Conservation (phyloP, 2,888 invertebrate species). For the Nomada ruficornis region DNA sequence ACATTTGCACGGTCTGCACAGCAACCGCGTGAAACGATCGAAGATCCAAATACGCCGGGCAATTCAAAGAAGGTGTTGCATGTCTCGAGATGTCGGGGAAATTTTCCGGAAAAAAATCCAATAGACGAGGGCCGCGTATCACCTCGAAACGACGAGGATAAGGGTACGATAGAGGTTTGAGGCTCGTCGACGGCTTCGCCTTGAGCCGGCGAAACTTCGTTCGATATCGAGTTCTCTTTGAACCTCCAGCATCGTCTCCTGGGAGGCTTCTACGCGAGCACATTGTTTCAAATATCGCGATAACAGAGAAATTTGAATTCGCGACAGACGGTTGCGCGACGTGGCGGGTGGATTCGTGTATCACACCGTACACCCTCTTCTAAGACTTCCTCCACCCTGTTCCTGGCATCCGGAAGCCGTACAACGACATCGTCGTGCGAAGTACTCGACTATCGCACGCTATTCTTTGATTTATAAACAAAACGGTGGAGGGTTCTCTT, state of each 20-base stretch:
- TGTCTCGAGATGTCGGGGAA: background rate
- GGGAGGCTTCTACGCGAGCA: conserved; percentile 42
- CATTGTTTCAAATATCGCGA: conserved; percentile 55
- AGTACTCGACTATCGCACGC: background rate
- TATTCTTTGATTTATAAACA: background rate
- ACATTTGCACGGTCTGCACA: too few species aligned
- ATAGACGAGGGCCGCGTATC: conserved; percentile 31
- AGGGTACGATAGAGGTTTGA: conserved; percentile 36
- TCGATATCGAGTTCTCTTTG: conserved; percentile 54
- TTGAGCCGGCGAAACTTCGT: background rate
- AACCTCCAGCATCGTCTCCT: conserved; percentile 36
- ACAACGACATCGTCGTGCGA: conserved; percentile 14
- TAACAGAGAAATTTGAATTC: conserved; percentile 63
- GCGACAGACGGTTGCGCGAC: conserved; percentile 10
- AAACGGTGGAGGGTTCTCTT: background rate
- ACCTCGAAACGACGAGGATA: conserved; percentile 30
- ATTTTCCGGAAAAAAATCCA: conserved; percentile 29
- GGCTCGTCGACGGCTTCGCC: conserved; percentile 29
- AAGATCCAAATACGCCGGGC: background rate
- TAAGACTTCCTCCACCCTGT: conserved; percentile 42
- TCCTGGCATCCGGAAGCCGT: conserved; percentile 20
- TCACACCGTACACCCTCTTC: conserved; percentile 12
- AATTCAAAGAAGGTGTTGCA: background rate
- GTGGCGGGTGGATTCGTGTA: conserved; percentile 24
- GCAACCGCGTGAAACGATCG: conserved; percentile 16